phyloP scores from a whole-genome alignment of 2,113 vertebrate genomes.

The Leucoraja erinaceus region DNA sequence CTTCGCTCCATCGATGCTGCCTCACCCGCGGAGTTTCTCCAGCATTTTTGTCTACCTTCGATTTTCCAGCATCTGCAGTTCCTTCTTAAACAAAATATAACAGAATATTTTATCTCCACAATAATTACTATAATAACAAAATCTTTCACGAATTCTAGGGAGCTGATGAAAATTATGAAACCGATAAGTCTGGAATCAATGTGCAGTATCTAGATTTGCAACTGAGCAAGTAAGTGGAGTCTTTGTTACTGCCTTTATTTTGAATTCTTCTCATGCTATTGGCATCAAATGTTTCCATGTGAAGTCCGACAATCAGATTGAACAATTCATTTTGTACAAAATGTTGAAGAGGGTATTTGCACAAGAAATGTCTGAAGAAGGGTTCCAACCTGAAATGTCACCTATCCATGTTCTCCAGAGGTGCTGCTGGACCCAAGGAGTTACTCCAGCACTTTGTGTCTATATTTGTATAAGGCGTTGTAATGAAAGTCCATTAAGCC shows the following conservation, averaged over 20 bases:
- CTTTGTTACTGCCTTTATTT: not conserved
- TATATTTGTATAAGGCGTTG: not conserved
- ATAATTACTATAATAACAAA: not conserved
- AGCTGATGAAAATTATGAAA: slow-evolving; percentile 86
- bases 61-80: no score
- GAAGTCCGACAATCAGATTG: no score
- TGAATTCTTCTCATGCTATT: not conserved
- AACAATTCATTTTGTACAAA: not conserved
- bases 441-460: no score
- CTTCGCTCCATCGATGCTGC: no score
- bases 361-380: no score
- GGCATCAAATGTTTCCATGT: not conserved
- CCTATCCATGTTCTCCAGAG: no score
- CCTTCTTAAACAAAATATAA: not conserved
- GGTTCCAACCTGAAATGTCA: no score
- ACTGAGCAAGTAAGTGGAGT: slow-evolving; percentile 73
- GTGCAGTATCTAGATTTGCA: slow-evolving; percentile 81
- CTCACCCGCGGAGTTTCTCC: no score
- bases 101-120: not conserved
- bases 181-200: slow-evolving; percentile 78
- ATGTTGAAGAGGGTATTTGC: not conserved
- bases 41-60: no score
- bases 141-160: slow-evolving; percentile 57
- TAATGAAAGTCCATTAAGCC: not conserved
- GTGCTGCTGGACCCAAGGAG: no score